A percentile compares a stretch with the other conserved stretches of the same genome.
phyloP scores from a whole-genome alignment of 2,888 invertebrate species.

The Antheraea assamensis region DNA sequence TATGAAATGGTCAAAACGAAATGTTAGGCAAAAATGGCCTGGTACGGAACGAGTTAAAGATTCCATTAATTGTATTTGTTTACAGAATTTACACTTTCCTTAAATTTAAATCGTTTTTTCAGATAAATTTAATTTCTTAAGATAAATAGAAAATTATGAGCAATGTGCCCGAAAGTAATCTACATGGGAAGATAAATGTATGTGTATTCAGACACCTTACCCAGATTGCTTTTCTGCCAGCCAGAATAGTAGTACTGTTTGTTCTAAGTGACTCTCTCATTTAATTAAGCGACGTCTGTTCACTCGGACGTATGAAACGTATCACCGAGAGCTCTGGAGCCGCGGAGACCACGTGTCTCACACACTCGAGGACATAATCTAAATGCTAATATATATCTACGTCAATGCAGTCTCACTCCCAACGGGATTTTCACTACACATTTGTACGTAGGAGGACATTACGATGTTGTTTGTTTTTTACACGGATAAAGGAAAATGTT shows the following conservation, averaged over 20 bases:
- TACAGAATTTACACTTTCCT: too few species aligned
- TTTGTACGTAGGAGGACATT: slow-evolving; percentile 25
- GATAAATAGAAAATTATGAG: too few species aligned
- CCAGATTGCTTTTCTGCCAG: slow-evolving; percentile 12
- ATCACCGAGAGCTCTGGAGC: slow-evolving; percentile 38
- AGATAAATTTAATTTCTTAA: too few species aligned
- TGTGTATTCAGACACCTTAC: not conserved
- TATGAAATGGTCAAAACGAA: too few species aligned
- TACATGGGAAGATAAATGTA: not conserved
- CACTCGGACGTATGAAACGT: slow-evolving; percentile 37
- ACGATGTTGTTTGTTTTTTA: not conserved
- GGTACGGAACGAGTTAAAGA: too few species aligned
- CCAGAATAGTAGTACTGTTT: slow-evolving; percentile 8
- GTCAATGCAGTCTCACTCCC: slow-evolving; percentile 44
- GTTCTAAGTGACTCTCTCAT: slow-evolving; percentile 38
- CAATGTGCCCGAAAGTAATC: too few species aligned
- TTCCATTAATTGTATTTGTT: too few species aligned
- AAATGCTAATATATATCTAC: slow-evolving; percentile 73
- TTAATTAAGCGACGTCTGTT: slow-evolving; percentile 38
- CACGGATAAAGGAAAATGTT: not conserved
- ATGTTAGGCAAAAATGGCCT: too few species aligned
- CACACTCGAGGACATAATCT: slow-evolving; percentile 62
- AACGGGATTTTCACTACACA: slow-evolving; percentile 31
- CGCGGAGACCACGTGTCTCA: slow-evolving; percentile 51
- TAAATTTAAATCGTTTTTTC: too few species aligned